phyloP scores from a whole-genome alignment of 2,113 vertebrate genomes.

The Rhea americana region DNA sequence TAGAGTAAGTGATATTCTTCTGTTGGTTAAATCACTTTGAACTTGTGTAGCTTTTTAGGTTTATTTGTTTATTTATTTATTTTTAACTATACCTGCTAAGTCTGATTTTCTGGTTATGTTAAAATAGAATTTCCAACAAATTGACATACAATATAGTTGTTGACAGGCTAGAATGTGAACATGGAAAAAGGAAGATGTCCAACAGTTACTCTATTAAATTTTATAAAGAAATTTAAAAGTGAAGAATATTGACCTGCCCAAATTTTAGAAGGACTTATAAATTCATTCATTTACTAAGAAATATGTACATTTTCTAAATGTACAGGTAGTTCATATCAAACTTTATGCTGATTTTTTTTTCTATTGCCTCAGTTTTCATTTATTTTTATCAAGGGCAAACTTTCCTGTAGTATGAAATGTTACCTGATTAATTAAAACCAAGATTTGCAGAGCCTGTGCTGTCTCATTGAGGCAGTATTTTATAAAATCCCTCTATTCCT shows the following conservation, averaged over 20 bases:
- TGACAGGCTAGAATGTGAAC: not conserved
- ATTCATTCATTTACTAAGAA: not conserved
- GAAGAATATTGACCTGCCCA: accelerated
- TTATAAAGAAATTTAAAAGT: not conserved
- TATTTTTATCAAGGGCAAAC: not conserved
- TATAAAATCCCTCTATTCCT: not conserved
- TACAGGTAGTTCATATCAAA: not conserved
- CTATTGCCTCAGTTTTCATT: not conserved
- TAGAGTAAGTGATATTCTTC: not conserved
- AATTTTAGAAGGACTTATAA: not conserved
- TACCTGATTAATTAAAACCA: not conserved
- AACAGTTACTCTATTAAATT: not conserved
- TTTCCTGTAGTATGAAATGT: not conserved
- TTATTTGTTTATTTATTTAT: not conserved
- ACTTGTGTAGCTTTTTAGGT: not conserved
- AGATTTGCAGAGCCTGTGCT: not conserved
- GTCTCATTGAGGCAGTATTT: not conserved
- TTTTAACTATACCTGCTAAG: not conserved
- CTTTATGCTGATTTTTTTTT: not conserved
- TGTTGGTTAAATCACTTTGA: not conserved
- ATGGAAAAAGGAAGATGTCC: not conserved
- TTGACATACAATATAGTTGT: not conserved
- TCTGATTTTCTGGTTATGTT: not conserved
- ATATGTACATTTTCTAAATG: not conserved
- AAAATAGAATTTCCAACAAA: not conserved